Percentiles rank a stretch among this genome's conserved stretches.
phyloP scores from a whole-genome alignment of 2,113 vertebrate species.

The Smithornis capensis region DNA sequence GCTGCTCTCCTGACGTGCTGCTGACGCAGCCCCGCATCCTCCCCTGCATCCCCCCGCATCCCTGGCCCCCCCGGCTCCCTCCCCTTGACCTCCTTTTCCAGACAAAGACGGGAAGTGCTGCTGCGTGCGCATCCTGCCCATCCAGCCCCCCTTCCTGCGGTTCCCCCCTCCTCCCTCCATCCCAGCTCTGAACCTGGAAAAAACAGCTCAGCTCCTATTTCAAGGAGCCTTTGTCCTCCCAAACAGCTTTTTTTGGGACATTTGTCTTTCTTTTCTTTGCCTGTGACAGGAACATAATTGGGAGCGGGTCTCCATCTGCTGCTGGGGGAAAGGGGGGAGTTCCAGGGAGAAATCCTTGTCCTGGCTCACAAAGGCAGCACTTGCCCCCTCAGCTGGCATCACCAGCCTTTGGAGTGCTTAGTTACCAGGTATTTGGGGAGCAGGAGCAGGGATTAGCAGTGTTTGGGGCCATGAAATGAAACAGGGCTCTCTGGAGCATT shows the following conservation, averaged over 20 bases:
- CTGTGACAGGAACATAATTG: not conserved
- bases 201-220: conserved; percentile 2
- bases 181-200: not conserved
- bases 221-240: conserved; percentile 16
- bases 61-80: not conserved
- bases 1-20: conserved; percentile 56
- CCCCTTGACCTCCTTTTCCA: conserved; percentile 68
- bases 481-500: accelerated
- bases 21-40: conserved; percentile 27
- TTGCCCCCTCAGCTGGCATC: not conserved
- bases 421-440: too few species aligned
- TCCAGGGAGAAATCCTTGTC: not conserved
- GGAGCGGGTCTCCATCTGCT: conserved; percentile 23
- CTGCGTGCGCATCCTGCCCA: conserved; percentile 62
- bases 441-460: not conserved
- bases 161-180: not conserved
- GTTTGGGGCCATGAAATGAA: accelerated
- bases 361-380: not conserved
- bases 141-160: too few species aligned
- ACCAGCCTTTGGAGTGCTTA: not conserved
- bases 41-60: not conserved
- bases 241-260: not conserved
- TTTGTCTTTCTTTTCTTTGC: not conserved
- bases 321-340: accelerated
- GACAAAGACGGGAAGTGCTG: conserved; percentile 72